Evolutionary conservation across 2,888 invertebrate species (phyloP).

Genomic region (Homarus gammarus): DNA sequence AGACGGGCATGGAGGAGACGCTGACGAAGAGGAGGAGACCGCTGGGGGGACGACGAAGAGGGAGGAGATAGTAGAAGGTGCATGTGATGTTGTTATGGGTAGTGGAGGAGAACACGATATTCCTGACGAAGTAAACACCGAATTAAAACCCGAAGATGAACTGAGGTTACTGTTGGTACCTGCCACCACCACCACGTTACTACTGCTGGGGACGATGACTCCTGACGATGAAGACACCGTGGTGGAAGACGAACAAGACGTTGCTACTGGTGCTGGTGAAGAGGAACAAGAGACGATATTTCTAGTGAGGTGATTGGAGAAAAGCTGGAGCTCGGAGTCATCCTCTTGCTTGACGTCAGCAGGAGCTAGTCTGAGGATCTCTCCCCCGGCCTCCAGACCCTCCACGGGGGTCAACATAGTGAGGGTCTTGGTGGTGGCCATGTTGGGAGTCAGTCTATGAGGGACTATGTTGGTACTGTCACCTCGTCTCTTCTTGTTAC

Average conservation of each 20-base stretch:
- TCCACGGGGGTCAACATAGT: slow-evolving; percentile 55
- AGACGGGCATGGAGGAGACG: slow-evolving; percentile 3
- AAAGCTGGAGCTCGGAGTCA: slow-evolving; percentile 37
- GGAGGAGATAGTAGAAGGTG: slow-evolving; percentile 10
- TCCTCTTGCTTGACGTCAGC: slow-evolving; percentile 51
- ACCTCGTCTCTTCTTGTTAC: slow-evolving; percentile 16
- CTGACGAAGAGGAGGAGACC: too few species aligned
- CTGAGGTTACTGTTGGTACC: background rate
- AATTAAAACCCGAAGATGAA: background rate
- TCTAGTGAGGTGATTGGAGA: slow-evolving; percentile 20
- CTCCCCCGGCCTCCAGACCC: slow-evolving; percentile 28
- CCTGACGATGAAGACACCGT: background rate
- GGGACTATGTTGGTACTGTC: background rate
- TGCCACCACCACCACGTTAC: background rate
- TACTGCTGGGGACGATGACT: slow-evolving; percentile 6
- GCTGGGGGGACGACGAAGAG: slow-evolving; percentile 7
- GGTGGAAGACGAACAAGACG: too few species aligned
- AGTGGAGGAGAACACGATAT: slow-evolving; percentile 16
- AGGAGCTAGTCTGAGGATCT: slow-evolving; percentile 20
- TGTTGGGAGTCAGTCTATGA: too few species aligned
- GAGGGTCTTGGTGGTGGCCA: slow-evolving; percentile 49
- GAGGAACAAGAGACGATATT: background rate
- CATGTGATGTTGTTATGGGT: background rate
- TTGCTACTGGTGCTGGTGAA: background rate
- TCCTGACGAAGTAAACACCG: slow-evolving; percentile 13